A percentile compares a stretch with the other conserved stretches of the same genome.
Conservation (phyloP, 2,113 vertebrate species). For the Callionymus lyra region DNA sequence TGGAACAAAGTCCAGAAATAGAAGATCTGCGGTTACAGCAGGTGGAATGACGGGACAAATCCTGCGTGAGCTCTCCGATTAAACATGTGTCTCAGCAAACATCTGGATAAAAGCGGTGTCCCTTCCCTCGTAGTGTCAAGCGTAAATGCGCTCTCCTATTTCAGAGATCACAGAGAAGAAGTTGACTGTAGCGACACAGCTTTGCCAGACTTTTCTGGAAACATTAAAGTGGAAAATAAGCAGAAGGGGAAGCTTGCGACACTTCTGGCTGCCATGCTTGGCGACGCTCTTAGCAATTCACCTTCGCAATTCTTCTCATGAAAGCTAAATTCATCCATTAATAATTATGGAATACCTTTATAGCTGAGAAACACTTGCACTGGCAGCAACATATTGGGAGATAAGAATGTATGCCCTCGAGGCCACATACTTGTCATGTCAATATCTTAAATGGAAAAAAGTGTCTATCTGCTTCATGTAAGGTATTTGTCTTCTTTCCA, state of each 20-base stretch:
- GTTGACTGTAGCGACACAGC: no score
- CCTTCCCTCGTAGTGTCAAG: conserved; percentile 8
- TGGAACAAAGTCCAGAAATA: no score
- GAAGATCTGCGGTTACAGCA: conserved; percentile 1
- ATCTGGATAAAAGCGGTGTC: no score
- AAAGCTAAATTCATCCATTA: conserved; percentile 34
- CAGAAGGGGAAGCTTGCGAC: conserved; percentile 31
- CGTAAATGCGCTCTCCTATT: conserved; percentile 6
- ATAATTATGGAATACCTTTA: conserved; percentile 40
- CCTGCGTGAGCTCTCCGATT: conserved; percentile 24
- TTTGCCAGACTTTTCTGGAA: no score
- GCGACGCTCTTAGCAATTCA: conserved; percentile 45
- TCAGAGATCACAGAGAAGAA: no score
- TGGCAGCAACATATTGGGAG: conserved; percentile 16
- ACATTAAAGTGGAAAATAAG: no score
- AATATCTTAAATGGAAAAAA: conserved; percentile 1
- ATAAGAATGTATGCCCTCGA: conserved; percentile 11
- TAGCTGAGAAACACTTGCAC: conserved; percentile 5
- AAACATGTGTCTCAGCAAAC: no score
- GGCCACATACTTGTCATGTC: conserved; percentile 5
- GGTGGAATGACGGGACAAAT: conserved; percentile 30
- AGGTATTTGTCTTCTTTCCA: not conserved
- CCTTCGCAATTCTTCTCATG: conserved; percentile 29
- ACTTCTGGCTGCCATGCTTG: conserved; percentile 48
- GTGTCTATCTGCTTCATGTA: conserved; percentile 7